A percentile compares a stretch with the other conserved stretches of the same genome.
Conservation (phyloP, 2,113 vertebrate species). For the Phasianus colchicus region DNA sequence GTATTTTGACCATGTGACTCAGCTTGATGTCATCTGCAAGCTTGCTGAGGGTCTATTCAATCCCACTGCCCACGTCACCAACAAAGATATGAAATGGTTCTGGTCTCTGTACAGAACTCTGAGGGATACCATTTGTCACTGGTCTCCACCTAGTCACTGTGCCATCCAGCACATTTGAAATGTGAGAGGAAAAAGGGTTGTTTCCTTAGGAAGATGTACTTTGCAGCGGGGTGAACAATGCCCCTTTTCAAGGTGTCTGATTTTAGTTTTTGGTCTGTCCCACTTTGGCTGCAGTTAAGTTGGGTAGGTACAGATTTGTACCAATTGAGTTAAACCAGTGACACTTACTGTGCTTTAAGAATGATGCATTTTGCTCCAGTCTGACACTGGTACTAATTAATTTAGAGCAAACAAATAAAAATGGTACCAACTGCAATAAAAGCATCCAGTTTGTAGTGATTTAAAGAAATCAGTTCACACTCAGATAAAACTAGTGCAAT, state of each 20-base stretch:
- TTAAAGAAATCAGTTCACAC: slow-evolving; percentile 18
- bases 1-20: background rate
- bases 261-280: background rate
- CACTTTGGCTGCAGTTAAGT: background rate
- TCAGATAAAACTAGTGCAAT: slow-evolving; percentile 35
- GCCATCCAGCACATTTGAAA: background rate
- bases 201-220: background rate
- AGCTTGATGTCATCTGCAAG: background rate
- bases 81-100: background rate
- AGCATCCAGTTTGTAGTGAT: slow-evolving; percentile 36
- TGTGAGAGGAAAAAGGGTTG: background rate
- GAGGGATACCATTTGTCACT: background rate
- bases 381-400: background rate
- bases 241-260: background rate
- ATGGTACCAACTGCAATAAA: slow-evolving; percentile 26
- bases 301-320: background rate
- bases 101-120: background rate
- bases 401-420: slow-evolving; percentile 53
- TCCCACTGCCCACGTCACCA: background rate
- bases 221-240: background rate
- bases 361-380: slow-evolving; percentile 15
- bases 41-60: background rate
- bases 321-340: background rate
- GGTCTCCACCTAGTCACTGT: background rate
- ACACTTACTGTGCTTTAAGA: slow-evolving; percentile 22